Evolutionary conservation across 2,113 vertebrate genomes (phyloP), one percentile per base, ranked within the genome.

Genomic region (Rhinichthys klamathensis): DNA sequence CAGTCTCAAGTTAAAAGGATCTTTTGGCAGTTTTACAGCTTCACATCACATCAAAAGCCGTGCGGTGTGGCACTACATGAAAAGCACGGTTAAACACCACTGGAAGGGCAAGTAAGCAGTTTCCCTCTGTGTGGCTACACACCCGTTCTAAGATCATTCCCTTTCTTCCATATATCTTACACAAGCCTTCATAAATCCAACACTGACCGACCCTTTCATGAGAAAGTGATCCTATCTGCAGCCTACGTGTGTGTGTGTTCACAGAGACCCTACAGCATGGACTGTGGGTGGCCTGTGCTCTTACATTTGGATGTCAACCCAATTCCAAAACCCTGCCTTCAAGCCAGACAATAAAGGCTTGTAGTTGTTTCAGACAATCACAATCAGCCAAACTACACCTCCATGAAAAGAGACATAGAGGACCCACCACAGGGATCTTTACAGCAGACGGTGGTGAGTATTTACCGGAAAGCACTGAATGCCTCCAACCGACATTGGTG

Each of bases 241-340:
- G 78, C 10, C 41, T 49, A 5, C 6, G 46, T 13, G 44, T 46
- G 46, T 12, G 46, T 80, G 58, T 46, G 35, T 80, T 65, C 41
- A 27, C 12, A 81, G 89, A 79, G 85, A 88, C 84, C 77, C 85
- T 80, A 87, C 80, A 85, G 67, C 70, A 72, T 60, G 89, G 87
- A 91, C 89, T 90, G 89, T 94, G 94, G 93, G 93, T 95, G 93
- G 93, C 90, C 92, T 84, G 30, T 27, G 81, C 90, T 92, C 89
- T 90, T 88, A 88, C 83, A 83, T 81, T 87, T 90, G 92, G 92
- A 92, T 93, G 92, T 93, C 91, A 79, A 83, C 74, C 46, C 87
- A 88, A 82, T 87, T 80, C 86, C 89, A 88, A 82, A 67, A 89
- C 56, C 73, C 51, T 87, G 82, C 54, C 73, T 67, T 87, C 82